Evolutionary conservation across 1,140 invertebrate genomes (phyloP), one percentile per base, ranked within the genome.

Genomic region (Orius insidiosus): DNA sequence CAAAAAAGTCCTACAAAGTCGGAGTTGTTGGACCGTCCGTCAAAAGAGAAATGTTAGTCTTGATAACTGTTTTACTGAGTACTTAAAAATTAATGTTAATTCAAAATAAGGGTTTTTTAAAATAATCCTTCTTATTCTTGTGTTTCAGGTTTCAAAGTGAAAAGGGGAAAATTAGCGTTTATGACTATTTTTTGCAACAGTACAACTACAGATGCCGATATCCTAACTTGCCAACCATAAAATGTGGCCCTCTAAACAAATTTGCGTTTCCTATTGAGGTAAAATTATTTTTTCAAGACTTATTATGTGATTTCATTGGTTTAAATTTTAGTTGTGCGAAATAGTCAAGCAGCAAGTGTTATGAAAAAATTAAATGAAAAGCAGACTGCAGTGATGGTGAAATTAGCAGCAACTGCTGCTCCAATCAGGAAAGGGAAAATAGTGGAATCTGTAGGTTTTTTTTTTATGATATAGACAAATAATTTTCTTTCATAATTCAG

Each of bases 381-480:
- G 0, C 78, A 83, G 59, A 72, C 79, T 1, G 48, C 66, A 1
- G 60, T 54, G 0, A 80, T 85, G 76, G 78, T 85, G 1, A 58
- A 16, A 53, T 18, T 55, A 36, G 71, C 80, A 1, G 79, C 79
- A 1, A 79, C 72, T 1, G 53, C 61, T 4, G 72, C 80, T 0
- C 54, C 64, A 2, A 56, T 53, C 1, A 65, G 80, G 0, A 75
- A 75, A 54, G 1, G 49, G 0, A 81, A 75, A 56, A 84, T 84
- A 15, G 60, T 70, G 54, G 57, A 70, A 5, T 60, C 71, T 9
- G 66, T 80, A 24, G 7, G 24, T 24, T 24, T 24, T 24, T 24
- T 24, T 24, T 24, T 24, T 24, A n/a, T n/a, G n/a, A n/a, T n/a
- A n/a, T n/a, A n/a, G n/a, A n/a, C n/a, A n/a, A n/a, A n/a, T n/a